Percentiles rank a stretch among this genome's conserved stretches.
phyloP scores from a whole-genome alignment of 2,797 vertebrate species.

The Arctocebus calabarensis region DNA sequence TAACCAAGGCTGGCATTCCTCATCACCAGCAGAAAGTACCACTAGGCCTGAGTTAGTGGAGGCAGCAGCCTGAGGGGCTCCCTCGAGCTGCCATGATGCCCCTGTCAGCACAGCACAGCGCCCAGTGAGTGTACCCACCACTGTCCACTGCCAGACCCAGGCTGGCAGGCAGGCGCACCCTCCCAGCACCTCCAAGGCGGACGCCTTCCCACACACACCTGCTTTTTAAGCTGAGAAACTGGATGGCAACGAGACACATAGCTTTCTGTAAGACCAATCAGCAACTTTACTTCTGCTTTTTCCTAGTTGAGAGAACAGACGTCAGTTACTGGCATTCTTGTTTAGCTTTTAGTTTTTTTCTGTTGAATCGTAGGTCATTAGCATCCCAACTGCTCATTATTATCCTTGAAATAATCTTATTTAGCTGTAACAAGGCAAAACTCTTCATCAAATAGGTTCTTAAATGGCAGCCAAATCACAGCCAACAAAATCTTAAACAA shows the following conservation, averaged over 20 bases:
- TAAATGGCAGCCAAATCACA: not conserved
- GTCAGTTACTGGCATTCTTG: fast-evolving
- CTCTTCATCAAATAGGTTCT: not conserved
- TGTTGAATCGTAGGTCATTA: not conserved
- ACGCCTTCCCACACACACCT: slow-evolving; percentile 77
- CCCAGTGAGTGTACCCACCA: fast-evolving
- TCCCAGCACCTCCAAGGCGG: not conserved
- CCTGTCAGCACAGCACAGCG: fast-evolving
- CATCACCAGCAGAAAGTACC: not conserved
- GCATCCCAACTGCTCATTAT: fast-evolving
- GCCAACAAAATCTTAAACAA: not conserved
- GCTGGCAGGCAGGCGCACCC: not conserved
- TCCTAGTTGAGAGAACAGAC: slow-evolving; percentile 82
- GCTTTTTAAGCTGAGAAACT: slow-evolving; percentile 83
- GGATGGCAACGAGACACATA: slow-evolving; percentile 89
- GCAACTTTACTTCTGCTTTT: slow-evolving; percentile 39
- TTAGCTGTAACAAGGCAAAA: not conserved
- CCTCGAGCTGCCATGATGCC: fast-evolving
- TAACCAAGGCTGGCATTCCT: not conserved
- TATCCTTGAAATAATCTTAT: not conserved
- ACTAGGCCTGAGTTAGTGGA: not conserved
- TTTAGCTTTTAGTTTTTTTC: not conserved
- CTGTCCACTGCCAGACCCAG: fast-evolving
- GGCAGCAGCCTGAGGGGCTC: no score
- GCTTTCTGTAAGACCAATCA: slow-evolving; percentile 73